These are phyloP conservation scores for Fregata magnificens DNA, from an alignment of 2,113 vertebrate species.

Conservation along the genomic window DNA sequence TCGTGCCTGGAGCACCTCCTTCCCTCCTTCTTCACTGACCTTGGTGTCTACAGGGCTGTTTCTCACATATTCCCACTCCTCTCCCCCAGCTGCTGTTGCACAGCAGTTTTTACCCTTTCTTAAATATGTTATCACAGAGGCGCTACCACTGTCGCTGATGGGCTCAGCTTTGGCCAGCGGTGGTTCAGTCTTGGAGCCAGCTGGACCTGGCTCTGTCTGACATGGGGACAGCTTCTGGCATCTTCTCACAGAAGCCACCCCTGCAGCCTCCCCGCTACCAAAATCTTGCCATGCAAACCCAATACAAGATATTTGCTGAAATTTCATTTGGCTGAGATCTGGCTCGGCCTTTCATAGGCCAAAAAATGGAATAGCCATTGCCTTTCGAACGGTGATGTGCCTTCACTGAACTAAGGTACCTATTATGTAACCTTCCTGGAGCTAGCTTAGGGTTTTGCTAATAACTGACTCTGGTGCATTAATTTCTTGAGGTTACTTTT, in stretches of 20 bases:
- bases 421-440: neutral
- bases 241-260: neutral
- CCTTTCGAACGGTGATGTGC: neutral
- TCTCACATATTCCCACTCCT: neutral
- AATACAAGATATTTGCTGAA: neutral
- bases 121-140: neutral
- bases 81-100: neutral
- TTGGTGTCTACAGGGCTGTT: neutral
- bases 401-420: neutral
- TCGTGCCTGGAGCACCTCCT: neutral
- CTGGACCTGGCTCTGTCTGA: neutral
- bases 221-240: neutral
- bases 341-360: neutral
- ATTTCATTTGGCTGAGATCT: neutral
- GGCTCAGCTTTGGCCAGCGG: neutral
- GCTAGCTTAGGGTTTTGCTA: neutral
- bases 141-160: rapidly evolving
- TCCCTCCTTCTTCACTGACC: neutral
- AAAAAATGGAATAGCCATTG: neutral
- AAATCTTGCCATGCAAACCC: neutral
- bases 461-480: neutral
- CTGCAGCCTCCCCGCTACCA: neutral
- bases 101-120: neutral
- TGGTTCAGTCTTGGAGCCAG: neutral
- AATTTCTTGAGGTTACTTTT: neutral